Evolutionary conservation across 1,140 invertebrate genomes (phyloP).

Genomic region (Drosophila pseudoobscura): DNA sequence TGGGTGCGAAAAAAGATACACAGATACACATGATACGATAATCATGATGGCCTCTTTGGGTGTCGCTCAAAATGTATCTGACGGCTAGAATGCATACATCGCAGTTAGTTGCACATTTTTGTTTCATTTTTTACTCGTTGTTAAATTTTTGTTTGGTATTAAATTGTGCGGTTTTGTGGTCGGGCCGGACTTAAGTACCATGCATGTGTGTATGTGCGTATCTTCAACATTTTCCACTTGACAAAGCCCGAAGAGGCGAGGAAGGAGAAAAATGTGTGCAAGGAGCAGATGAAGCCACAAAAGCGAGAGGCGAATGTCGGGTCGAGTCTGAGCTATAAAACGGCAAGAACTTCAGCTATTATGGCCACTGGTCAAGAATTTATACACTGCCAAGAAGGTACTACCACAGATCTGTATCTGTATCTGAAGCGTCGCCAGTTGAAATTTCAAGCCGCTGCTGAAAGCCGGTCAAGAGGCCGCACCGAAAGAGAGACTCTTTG

Average conservation of each 20-base stretch:
- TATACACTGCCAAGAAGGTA: slow-evolving; percentile 56
- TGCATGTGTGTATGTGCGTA: slow-evolving; percentile 8
- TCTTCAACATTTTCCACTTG: slow-evolving; percentile 79
- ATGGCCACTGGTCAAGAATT: slow-evolving; percentile 73
- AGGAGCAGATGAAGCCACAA: slow-evolving; percentile 71
- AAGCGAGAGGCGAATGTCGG: slow-evolving; percentile 34
- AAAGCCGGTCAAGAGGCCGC: slow-evolving; percentile 53
- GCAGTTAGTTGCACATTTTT: slow-evolving; percentile 44
- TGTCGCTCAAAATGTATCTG: slow-evolving; percentile 46
- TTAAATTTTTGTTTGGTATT: slow-evolving; percentile 64
- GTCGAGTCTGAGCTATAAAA: slow-evolving; percentile 35
- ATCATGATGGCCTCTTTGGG: slow-evolving; percentile 11
- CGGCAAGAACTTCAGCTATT: slow-evolving; percentile 70
- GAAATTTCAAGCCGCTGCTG: slow-evolving; percentile 75
- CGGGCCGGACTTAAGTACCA: slow-evolving; percentile 64
- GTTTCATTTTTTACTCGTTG: slow-evolving; percentile 26
- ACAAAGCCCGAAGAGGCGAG: slow-evolving; percentile 39
- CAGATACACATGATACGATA: slow-evolving; percentile 11
- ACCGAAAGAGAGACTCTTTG: slow-evolving; percentile 53
- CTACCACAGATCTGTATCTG: not conserved
- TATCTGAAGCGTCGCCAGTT: slow-evolving; percentile 41
- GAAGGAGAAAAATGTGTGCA: slow-evolving; percentile 8
- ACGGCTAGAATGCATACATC: slow-evolving; percentile 32
- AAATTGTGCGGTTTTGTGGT: slow-evolving; percentile 78
- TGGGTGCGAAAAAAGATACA: slow-evolving; percentile 15